Conservation (phyloP, 2,113 vertebrate species). For the Halcyon senegalensis region DNA sequence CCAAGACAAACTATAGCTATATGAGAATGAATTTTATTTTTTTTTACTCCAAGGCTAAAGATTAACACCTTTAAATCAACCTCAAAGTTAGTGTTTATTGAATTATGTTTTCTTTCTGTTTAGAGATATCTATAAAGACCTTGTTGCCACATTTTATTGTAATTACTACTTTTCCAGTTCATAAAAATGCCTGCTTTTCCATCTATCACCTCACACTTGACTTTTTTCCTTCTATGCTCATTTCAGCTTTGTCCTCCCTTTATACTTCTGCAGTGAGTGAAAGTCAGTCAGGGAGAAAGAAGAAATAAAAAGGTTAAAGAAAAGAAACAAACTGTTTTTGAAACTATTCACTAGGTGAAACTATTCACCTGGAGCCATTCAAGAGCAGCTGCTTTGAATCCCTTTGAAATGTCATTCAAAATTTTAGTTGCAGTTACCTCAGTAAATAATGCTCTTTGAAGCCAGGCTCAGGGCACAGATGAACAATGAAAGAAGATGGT, state of each 20-base stretch:
- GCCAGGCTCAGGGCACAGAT: background rate
- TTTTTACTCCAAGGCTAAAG: background rate
- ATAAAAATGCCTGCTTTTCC: background rate
- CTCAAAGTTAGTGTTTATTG: background rate
- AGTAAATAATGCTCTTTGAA: slow-evolving; percentile 29
- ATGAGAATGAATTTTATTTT: background rate
- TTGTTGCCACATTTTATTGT: background rate
- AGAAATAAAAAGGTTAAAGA: background rate
- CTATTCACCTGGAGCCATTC: slow-evolving; percentile 18
- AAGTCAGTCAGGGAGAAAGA: background rate
- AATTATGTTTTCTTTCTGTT: background rate
- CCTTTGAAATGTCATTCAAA: slow-evolving; percentile 31
- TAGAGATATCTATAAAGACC: background rate
- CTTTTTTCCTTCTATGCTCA: background rate
- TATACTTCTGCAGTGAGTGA: background rate
- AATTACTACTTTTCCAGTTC: background rate
- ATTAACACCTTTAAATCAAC: background rate
- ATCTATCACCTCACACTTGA: background rate
- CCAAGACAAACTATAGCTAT: background rate
- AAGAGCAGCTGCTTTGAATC: background rate
- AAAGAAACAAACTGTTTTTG: background rate
- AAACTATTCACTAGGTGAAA: slow-evolving; percentile 4
- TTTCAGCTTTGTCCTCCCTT: background rate
- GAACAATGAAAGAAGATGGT: background rate
- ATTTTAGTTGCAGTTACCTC: background rate